These are phyloP conservation scores for Elephas maximus DNA, from an alignment of 2,113 vertebrate species.

Conservation along the genomic window DNA sequence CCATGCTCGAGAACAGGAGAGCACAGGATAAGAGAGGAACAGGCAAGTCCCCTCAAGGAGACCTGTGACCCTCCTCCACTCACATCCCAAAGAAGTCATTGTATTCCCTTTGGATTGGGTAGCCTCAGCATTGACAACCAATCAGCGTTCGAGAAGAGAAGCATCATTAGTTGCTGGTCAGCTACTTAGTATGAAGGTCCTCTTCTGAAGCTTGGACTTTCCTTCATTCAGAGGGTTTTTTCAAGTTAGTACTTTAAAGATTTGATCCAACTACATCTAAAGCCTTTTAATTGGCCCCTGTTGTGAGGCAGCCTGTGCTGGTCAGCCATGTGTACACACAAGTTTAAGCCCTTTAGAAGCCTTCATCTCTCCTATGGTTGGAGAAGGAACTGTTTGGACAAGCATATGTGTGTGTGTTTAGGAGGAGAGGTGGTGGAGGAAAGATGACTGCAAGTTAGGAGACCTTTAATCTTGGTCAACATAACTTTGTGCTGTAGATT, in stretches of 20 bases:
- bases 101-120: not conserved
- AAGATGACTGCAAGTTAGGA: not conserved
- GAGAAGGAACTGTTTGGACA: not conserved
- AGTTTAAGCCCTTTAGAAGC: not conserved
- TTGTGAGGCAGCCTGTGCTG: not conserved
- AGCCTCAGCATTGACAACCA: not conserved
- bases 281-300: accelerated
- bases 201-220: too few species aligned
- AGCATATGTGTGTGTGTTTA: not conserved
- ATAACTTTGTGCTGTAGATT: not conserved
- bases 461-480: not conserved
- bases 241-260: not conserved
- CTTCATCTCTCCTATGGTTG: not conserved
- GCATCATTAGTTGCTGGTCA: too few species aligned
- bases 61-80: accelerated
- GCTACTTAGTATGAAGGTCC: too few species aligned
- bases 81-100: not conserved
- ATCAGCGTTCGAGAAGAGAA: not conserved
- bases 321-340: not conserved
- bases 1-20: not conserved
- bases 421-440: not conserved
- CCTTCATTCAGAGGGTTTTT: not conserved
- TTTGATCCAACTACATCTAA: not conserved
- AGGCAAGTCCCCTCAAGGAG: not conserved
- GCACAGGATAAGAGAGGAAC: accelerated